Evolutionary conservation across 1,140 invertebrate genomes (phyloP).

Genomic region (Listronotus oregonensis): DNA sequence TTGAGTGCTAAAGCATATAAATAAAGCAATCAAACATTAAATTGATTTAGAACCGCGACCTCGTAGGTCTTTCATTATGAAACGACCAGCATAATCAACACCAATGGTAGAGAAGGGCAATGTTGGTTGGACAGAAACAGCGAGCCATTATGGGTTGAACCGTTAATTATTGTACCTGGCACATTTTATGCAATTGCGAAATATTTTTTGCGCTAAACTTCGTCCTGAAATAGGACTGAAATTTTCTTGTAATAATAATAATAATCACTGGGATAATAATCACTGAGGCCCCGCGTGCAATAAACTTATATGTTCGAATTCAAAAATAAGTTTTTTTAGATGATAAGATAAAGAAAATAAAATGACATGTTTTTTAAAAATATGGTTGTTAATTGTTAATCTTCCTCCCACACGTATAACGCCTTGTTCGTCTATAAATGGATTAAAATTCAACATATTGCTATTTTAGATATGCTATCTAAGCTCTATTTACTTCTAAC

Average conservation of each 20-base stretch:
- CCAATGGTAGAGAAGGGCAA: background rate
- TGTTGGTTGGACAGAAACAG: background rate
- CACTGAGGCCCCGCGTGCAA: constrained; percentile 28
- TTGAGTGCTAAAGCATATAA: background rate
- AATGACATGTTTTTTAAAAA: constrained; percentile 45
- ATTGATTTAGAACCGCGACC: constrained; percentile 39
- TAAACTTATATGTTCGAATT: constrained; percentile 30
- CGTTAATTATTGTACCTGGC: constrained; percentile 18
- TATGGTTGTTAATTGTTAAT: constrained; percentile 46
- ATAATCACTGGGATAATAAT: background rate
- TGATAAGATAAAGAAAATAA: constrained; percentile 37
- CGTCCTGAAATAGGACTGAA: constrained; percentile 42
- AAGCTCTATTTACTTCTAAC: background rate
- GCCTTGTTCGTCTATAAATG: constrained; percentile 52
- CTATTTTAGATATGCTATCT: background rate
- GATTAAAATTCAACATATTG: constrained; percentile 38
- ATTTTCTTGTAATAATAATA: background rate
- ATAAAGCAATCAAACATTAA: background rate
- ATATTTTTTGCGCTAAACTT: constrained; percentile 34
- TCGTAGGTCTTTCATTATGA: constrained; percentile 47
- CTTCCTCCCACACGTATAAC: constrained; percentile 56
- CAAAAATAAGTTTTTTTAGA: constrained; percentile 40
- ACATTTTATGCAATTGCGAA: constrained; percentile 36
- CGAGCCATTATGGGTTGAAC: constrained; percentile 42
- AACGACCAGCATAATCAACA: background rate